A percentile compares a stretch with the other conserved stretches of the same genome.
Conservation (phyloP, 2,797 vertebrate genomes). For the Lepilemur septentrionalis region DNA sequence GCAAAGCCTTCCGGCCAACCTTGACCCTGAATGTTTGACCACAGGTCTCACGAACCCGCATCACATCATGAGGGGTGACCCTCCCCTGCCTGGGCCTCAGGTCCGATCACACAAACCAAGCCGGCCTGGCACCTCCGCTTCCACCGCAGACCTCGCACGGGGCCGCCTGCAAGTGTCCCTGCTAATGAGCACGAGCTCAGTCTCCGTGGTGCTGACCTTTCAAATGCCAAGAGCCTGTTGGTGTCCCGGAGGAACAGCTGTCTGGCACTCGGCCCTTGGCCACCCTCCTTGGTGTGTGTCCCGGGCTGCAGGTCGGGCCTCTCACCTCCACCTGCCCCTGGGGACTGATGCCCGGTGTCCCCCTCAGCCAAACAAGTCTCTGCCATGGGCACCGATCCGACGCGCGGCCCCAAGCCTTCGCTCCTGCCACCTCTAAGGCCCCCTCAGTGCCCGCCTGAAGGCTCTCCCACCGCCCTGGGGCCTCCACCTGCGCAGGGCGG, state of each 20-base stretch:
- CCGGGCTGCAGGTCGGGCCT: neutral
- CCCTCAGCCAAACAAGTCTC: neutral
- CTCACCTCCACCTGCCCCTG: neutral
- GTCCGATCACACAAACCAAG: neutral
- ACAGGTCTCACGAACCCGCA: neutral
- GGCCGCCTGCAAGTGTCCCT: neutral
- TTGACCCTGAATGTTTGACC: neutral
- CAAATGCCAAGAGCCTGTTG: neutral
- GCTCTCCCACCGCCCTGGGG: too few relatives aligned
- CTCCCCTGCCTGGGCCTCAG: neutral
- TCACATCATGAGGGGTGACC: neutral
- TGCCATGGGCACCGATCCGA: accelerated
- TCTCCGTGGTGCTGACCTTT: neutral
- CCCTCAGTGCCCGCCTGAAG: too few relatives aligned
- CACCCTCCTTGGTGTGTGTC: accelerated
- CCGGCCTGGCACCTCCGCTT: neutral
- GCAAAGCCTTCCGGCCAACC: constrained; percentile 12
- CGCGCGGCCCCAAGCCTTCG: accelerated
- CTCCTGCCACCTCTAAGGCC: neutral
- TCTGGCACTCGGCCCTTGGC: neutral
- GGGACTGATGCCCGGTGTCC: accelerated
- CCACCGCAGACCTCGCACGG: accelerated
- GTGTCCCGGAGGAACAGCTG: neutral
- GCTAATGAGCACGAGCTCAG: constrained; percentile 34
- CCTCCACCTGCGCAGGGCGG: neutral